These are phyloP conservation scores for Rhimphoctona megacephalus DNA, from an alignment of 2,888 invertebrate genomes.

Conservation along the genomic window DNA sequence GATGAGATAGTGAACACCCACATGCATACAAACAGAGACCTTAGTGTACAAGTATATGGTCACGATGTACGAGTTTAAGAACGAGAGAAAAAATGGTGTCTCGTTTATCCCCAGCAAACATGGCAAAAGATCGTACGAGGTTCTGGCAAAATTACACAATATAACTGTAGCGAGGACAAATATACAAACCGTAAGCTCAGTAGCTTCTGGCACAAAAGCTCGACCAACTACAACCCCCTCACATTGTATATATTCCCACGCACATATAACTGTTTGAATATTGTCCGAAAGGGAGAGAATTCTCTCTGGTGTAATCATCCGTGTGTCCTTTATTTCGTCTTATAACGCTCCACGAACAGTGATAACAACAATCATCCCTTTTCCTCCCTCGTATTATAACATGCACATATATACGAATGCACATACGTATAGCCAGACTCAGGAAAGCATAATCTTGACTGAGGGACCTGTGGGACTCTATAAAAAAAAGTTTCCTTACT, in stretches of 20 bases:
- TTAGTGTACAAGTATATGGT: background rate
- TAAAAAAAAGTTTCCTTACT: conserved; percentile 16
- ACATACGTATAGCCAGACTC: background rate
- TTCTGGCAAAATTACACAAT: conserved; percentile 36
- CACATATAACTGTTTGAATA: conserved; percentile 32
- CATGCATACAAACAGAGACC: conserved; percentile 3
- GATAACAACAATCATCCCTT: conserved; percentile 42
- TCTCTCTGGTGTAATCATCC: conserved; percentile 56
- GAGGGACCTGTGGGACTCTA: conserved; percentile 20
- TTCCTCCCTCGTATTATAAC: conserved; percentile 6
- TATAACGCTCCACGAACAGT: conserved; percentile 35
- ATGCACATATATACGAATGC: background rate
- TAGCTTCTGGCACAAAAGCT: conserved; percentile 45
- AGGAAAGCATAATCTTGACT: conserved; percentile 27
- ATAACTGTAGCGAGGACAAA: conserved; percentile 24
- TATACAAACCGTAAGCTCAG: conserved; percentile 50
- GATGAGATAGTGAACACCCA: conserved; percentile 37
- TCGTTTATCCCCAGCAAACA: conserved; percentile 56
- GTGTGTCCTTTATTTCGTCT: conserved; percentile 44
- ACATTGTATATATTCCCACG: background rate
- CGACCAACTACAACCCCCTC: conserved; percentile 2
- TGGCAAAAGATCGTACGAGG: conserved; percentile 49
- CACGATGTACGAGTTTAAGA: conserved; percentile 13
- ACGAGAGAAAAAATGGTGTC: conserved; percentile 30
- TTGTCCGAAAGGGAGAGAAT: conserved; percentile 33